A percentile compares a stretch with the other conserved stretches of the same genome.
Evolutionary conservation across 2,113 vertebrate genomes (phyloP).

Genomic region (Origma solitaria): DNA sequence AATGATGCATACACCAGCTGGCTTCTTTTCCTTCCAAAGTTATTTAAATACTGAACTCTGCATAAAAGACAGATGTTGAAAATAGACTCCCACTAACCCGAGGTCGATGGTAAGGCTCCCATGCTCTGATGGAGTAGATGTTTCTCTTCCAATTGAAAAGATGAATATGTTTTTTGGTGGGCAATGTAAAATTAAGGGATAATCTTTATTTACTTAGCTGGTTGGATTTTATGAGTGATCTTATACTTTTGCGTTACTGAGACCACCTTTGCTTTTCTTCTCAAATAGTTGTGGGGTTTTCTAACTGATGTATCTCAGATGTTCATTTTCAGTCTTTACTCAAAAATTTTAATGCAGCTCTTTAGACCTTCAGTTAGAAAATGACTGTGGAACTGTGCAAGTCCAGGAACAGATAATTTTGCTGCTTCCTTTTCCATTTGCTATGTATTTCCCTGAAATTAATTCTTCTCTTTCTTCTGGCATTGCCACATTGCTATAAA

Average conservation of each 20-base stretch:
- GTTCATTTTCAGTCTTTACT: neutral
- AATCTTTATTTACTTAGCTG: neutral
- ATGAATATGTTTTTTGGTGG: neutral
- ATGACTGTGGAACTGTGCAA: neutral
- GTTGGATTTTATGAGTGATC: neutral
- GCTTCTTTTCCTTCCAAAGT: neutral
- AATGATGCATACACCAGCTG: constrained; percentile 27
- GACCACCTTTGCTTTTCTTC: neutral
- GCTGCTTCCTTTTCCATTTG: neutral
- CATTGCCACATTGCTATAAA: neutral
- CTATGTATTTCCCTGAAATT: neutral
- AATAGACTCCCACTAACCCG: neutral
- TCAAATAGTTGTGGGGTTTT: neutral
- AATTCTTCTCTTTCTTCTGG: neutral
- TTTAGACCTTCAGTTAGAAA: neutral
- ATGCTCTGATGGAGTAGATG: neutral
- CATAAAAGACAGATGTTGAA: neutral
- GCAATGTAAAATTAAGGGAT: neutral
- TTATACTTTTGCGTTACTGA: neutral
- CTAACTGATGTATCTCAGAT: neutral
- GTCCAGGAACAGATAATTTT: neutral
- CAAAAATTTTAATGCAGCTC: neutral
- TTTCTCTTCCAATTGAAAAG: neutral
- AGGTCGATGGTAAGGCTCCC: neutral
- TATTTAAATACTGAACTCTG: neutral